These are phyloP conservation scores for Leptonema lineaticorne DNA, from an alignment of 1,140 invertebrate genomes.

Conservation along the genomic window DNA sequence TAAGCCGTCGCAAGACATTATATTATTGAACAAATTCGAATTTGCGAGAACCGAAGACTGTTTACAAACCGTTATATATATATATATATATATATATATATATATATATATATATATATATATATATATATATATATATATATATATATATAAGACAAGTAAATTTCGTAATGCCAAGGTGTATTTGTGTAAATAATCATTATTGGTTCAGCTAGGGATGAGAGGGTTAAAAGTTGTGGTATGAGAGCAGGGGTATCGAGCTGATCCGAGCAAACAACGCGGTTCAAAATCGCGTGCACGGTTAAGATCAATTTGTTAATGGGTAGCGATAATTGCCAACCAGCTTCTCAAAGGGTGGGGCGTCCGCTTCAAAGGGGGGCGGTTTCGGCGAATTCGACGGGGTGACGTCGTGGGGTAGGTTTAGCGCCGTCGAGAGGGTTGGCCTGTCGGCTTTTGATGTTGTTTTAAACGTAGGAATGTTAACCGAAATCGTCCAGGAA, in stretches of 20 bases:
- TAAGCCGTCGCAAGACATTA: too few relatives aligned
- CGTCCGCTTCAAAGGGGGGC: too few relatives aligned
- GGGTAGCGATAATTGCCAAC: neutral
- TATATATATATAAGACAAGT: neutral
- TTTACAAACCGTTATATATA: neutral
- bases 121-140: neutral
- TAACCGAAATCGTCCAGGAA: neutral
- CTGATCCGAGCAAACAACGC: neutral
- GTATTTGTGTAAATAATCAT: neutral
- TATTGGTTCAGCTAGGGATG: constrained; percentile 1
- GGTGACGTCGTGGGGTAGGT: too few relatives aligned
- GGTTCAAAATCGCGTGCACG: neutral
- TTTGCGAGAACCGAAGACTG: neutral
- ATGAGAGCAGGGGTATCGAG: neutral
- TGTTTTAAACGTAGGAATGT: neutral
- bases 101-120: neutral
- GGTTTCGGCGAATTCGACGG: neutral
- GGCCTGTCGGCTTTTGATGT: constrained; percentile 1
- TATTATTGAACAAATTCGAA: too few relatives aligned
- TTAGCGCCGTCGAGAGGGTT: too few relatives aligned
- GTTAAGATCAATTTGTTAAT: neutral
- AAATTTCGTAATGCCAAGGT: too few relatives aligned
- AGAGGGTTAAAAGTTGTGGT: too few relatives aligned
- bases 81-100: neutral
- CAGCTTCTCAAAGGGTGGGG: neutral